phyloP scores from a whole-genome alignment of 2,113 vertebrate species.

The Acrocephalus arundinaceus region DNA sequence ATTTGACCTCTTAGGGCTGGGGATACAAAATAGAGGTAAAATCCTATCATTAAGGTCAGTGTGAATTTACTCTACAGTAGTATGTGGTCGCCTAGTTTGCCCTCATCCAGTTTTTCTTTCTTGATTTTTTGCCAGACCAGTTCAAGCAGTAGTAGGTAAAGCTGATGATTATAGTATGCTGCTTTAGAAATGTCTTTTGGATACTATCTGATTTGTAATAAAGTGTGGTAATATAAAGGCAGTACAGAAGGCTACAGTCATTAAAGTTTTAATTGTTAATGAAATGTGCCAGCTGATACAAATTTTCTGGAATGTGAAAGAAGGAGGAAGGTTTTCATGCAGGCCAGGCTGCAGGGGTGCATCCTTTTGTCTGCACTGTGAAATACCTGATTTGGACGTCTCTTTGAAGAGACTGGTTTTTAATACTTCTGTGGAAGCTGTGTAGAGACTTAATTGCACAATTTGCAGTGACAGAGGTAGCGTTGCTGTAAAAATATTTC shows the following conservation, averaged over 20 bases:
- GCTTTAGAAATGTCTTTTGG: neutral
- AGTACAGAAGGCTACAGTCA: neutral
- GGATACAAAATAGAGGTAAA: neutral
- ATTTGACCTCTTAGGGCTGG: neutral
- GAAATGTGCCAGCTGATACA: neutral
- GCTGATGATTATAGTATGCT: neutral
- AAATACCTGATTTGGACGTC: neutral
- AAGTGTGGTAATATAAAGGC: neutral
- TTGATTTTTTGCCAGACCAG: neutral
- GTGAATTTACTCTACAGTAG: neutral
- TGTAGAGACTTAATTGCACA: neutral
- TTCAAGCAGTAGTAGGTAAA: neutral
- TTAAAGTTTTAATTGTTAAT: neutral
- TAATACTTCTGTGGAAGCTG: neutral
- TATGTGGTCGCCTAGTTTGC: rapidly evolving
- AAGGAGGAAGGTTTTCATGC: neutral
- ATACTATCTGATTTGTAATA: neutral
- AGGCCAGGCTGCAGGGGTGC: neutral
- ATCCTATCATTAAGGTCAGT: neutral
- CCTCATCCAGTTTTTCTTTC: neutral
- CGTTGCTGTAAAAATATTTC: neutral
- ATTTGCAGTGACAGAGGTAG: neutral
- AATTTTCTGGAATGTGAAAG: neutral
- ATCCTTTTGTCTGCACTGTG: neutral
- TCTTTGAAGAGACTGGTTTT: neutral